Evolutionary conservation across 2,888 invertebrate species (phyloP), one percentile per base, ranked within the genome.

Genomic region (Hemistola chrysoprasaria): DNA sequence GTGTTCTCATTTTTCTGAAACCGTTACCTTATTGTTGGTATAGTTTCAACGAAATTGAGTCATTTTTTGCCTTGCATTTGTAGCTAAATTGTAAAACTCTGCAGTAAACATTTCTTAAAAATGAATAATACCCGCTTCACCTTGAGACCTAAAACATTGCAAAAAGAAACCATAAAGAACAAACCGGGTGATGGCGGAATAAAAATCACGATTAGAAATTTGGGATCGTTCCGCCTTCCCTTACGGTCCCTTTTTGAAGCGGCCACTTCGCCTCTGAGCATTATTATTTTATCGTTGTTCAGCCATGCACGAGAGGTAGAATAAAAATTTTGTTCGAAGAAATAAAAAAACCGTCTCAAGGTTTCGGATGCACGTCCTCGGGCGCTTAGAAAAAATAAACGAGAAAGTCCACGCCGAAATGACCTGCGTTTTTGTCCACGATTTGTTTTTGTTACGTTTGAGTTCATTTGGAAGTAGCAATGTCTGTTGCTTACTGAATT

Each of bases 381-480:
- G 69, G 71, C 64, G 73, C 60, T 80, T 79, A 81, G 79, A 86
- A 85, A 85, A 87, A 87, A 86, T 77, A 85, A 84, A 86, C 78
- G 70, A 81, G 79, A 79, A 73, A 83, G 78, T 80, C 83, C 75
- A 82, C 71, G 71, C 73, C 78, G 81, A 85, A 86, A 85, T 87
- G 87, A 87, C 87, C 88, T 82, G 85, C 78, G 82, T 88, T 88
- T 88, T 88, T 87, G 82, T 88, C 67, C 78, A 78, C 66, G 81
- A 78, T 85, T 87, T 86, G 84, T 87, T 87, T 88, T 87, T 87
- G 83, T 87, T 80, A 78, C 80, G 74, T 84, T 86, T 81, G 85
- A 84, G 85, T 86, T 88, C 87, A 88, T 87, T 88, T 88, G 73
- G 84, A 83, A 86, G 88, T 83, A 84, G 85, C 87, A 78, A 79